A percentile compares a stretch with the other conserved stretches of the same genome.
Evolutionary conservation across 2,113 vertebrate genomes (phyloP).

Genomic region (Zapus hudsonius): DNA sequence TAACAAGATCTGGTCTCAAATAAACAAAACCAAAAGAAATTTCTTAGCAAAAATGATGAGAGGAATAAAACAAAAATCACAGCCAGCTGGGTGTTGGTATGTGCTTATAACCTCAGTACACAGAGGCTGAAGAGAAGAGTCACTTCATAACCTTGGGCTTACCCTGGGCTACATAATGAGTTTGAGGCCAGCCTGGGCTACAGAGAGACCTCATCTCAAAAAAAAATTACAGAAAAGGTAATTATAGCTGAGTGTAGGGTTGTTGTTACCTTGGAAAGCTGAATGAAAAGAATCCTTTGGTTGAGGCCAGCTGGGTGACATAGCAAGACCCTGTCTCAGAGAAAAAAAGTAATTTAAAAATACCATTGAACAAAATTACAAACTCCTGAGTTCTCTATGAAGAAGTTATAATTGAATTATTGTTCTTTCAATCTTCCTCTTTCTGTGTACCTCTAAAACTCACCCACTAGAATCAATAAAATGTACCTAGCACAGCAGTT

Average conservation of each 20-base stretch:
- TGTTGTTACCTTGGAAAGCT: background rate
- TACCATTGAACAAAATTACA: background rate
- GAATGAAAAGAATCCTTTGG: background rate
- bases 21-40: too few relatives aligned
- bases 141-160: too few relatives aligned
- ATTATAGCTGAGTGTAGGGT: background rate
- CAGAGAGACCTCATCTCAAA: too few relatives aligned
- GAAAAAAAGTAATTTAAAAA: background rate
- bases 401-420: background rate
- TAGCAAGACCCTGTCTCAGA: background rate
- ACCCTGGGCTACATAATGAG: too few relatives aligned
- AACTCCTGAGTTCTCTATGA: background rate
- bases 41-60: too few relatives aligned
- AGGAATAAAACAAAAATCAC: background rate
- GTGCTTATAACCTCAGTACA: too few relatives aligned
- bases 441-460: conserved; percentile 11
- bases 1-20: too few relatives aligned
- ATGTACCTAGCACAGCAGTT: background rate
- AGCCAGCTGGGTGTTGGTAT: too few relatives aligned
- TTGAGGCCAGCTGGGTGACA: background rate
- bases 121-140: too few relatives aligned
- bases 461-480: background rate
- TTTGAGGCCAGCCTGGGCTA: too few relatives aligned
- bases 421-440: background rate
- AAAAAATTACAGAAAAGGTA: too few relatives aligned